Evolutionary conservation across 2,797 vertebrate genomes (phyloP), one percentile per base, ranked within the genome.

Genomic region (Vespertilio murinus): DNA sequence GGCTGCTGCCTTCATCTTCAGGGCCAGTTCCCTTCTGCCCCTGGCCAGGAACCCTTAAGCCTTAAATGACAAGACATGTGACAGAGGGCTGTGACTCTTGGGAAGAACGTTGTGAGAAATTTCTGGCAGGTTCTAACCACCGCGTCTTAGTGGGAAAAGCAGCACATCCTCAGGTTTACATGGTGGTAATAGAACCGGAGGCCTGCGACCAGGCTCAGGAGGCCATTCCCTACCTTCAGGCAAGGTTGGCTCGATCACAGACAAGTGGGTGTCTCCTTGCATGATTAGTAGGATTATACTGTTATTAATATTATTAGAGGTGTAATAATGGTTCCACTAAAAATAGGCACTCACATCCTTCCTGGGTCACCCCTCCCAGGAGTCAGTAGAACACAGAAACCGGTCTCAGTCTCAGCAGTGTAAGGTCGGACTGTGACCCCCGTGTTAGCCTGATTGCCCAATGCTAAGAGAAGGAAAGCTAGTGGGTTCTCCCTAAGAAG

Each of bases 101-200:
- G 80, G 13, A 84, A 12, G 5, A 64, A 3, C 14, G 6, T 49
- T 64, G n/a, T 38, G 52, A 92, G 91, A 77, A 38, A 75, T 71
- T 79, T 95, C 80, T 80, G 14, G 52, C 23, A 77, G 40, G 9
- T 91, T 85, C 84, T 93, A 93, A 88, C 42, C 69, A 88, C 79
- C 91, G 49, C 16, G 73, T 35, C 73, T 69, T 73, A 64, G 65
- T 22, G 38, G 10, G 77, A 25, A 88, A 87, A 70, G 82, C 8
- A 87, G 69, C 87, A 71, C 20, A 61, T 10, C 5, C 69, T 95
- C 14, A 11, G 45, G 38, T 94, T 95, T 95, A 70, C 28, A 75
- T 75, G 69, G 49, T 56, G 8, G 38, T 56, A 54, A 81, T 6
- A 86, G 82, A 92, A 88, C 61, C 49, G 54, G 73, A 89, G n/a